Evolutionary conservation across 2,888 invertebrate species (phyloP), one percentile per base, ranked within the genome.

Genomic region (Beris chalybata): DNA sequence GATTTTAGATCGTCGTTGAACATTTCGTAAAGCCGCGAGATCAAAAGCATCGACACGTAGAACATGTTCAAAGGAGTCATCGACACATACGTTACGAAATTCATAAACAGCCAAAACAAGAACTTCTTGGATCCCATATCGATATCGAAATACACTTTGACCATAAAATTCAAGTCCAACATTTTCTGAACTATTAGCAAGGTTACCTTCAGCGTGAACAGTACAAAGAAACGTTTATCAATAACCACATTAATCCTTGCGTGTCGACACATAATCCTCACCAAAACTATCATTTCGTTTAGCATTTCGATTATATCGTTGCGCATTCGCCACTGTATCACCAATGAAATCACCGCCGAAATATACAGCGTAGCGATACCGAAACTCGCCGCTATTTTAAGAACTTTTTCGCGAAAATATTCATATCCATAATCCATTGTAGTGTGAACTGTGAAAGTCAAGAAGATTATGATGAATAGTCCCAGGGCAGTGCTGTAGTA

Each of bases 51-150:
- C 31, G 30, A 6, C 31, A 54, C 31, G 12, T 54, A 54, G 31
- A 54, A 54, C 13, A 54, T 11, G 12, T 30, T 29, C n/a, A 54
- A 29, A 30, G 54, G 54, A 54, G 54, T 31, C 2, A 31, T 11
- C n/a, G 30, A 29, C 7, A 12, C 31, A n/a, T 54, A 31, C 7
- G 11, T 31, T n/a, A 31, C n/a, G 4, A 31, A n/a, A 31, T 31
- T 54, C 4, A 11, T 29, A 5, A 31, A 13, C 5, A n/a, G 2
- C 38, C 38, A 38, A 9, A 38, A 38, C 9, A 38, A 7, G 38
- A 38, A 38, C 5, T 5, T 38, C 5, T 38, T 7, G 22, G 22
- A 22, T 3, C 22, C 22, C 9, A 38, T 7, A 38, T 38, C 32
- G 5, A 32, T 32, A 32, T 7, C 9, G 7, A 38, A 38, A 38